Conservation (phyloP, 2,113 vertebrate species). For the Oryctolagus cuniculus region DNA sequence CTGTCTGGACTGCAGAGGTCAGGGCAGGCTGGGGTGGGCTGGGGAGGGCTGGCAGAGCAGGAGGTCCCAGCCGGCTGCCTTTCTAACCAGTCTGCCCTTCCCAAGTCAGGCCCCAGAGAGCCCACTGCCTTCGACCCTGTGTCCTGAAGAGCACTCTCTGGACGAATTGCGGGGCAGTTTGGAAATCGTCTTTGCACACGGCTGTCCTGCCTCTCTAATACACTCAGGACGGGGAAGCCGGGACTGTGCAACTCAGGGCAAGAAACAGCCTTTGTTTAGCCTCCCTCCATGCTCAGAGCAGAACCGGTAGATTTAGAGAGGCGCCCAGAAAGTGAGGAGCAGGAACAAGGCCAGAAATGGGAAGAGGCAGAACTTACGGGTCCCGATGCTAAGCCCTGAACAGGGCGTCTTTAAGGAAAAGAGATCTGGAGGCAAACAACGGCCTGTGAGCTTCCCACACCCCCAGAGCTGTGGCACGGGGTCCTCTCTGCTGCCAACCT, state of each 20-base stretch:
- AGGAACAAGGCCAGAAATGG: not conserved
- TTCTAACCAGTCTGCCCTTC: not conserved
- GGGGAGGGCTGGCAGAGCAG: not conserved
- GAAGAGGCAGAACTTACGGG: not conserved
- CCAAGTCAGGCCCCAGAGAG: not conserved
- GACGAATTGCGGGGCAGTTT: not conserved
- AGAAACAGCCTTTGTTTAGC: not conserved
- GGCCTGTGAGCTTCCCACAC: not conserved
- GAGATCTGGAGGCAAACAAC: not conserved
- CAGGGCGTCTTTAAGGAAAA: not conserved
- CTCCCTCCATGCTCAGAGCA: not conserved
- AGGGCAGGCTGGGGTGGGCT: too few species aligned
- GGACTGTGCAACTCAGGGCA: not conserved
- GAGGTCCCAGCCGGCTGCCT: not conserved
- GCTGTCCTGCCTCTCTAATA: not conserved
- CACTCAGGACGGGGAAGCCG: not conserved
- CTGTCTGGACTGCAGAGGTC: not conserved
- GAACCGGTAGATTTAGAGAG: not conserved
- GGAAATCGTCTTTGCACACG: not conserved
- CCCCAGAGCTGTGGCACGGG: fast-evolving
- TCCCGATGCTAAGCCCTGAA: not conserved
- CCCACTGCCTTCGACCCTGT: not conserved
- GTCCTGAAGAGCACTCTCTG: not conserved
- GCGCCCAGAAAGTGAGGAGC: not conserved
- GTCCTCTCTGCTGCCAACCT: not conserved